Base-by-base conservation (phyloP, 2,888 invertebrate species). In the Morinoia aosen region DNA sequence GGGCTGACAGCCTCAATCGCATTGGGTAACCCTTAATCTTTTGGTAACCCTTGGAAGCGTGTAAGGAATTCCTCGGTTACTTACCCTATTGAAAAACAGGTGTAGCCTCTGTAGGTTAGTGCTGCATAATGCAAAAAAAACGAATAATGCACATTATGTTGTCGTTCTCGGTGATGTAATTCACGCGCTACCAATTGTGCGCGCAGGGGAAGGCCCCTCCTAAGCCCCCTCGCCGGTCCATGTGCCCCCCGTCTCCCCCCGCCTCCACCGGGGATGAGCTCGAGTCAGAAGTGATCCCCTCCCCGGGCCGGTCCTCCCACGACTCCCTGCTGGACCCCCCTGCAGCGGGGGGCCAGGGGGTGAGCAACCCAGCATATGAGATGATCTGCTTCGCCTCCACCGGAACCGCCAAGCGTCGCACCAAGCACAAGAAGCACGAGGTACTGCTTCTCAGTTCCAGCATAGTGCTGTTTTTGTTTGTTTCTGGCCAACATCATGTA, bases 221-320 rank as follows among this genome's bases (percentile, higher is more conserved):
- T 11, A 96, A 96, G 95, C 96, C 96, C 33, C 96, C 96, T 3
- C 96, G 96, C 2, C 96, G 96, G 16, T 96, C 96, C 58, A 96
- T 96, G 95, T 96, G 96, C 76, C 96, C 96, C 33, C 96, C 96
- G 39, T 96, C 96, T 19, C 96, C 96, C 48, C 94, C 96, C n/a
- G 95, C 95, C 8, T 96, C 96, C 94, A 76, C 91, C 39, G 96
- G 95, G 12, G 96, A 95, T 40, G 95, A 96, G 61, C 96, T 94
- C 25, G 94, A 94, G 58, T n/a, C 58, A 39, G 93, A 56, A 93
- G 56, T 93, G 14, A 48, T 40, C 48, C 93, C 57, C 14, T 58
- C 56, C 57, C 58, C 88, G 12, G 88, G 88, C 12, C 88, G 88
- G n/a, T 88, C 88, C 39, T 88, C 88, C 88, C 88, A 88, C 88